Conservation (phyloP, 1,140 invertebrate species). For the Bursaphelenchus mucronatus region DNA sequence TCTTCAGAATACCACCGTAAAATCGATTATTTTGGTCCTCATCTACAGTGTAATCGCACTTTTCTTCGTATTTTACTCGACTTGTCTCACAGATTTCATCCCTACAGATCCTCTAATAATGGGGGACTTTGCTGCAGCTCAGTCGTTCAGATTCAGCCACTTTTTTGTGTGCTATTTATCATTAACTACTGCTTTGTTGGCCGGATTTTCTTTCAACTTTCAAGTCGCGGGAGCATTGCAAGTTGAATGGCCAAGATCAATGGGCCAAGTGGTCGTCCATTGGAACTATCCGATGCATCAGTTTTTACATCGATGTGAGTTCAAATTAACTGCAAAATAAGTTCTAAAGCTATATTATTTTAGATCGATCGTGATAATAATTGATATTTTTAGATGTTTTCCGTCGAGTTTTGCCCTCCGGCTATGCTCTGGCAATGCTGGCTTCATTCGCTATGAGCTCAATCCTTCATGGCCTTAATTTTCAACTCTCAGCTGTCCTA, state of each 20-base stretch:
- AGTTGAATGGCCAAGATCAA: conserved; percentile 36
- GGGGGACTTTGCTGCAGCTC: conserved; percentile 24
- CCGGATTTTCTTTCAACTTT: conserved; percentile 2
- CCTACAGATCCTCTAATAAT: conserved; percentile 4
- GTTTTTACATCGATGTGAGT: conserved; percentile 42
- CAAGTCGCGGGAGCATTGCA: conserved; percentile 21
- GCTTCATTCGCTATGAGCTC: conserved; percentile 28
- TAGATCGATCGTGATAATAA: not conserved
- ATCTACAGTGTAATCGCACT: not conserved
- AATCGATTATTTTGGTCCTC: not conserved
- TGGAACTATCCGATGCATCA: conserved; percentile 41
- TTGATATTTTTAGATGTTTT: conserved; percentile 31
- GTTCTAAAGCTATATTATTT: not conserved
- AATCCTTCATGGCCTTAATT: conserved; percentile 36
- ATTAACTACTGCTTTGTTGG: conserved; percentile 19
- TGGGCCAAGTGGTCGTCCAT: conserved; percentile 33
- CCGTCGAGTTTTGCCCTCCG: conserved; percentile 1
- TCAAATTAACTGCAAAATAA: not conserved
- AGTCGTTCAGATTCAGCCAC: conserved; percentile 39
- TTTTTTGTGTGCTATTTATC: conserved; percentile 39
- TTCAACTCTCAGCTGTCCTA: conserved; percentile 34
- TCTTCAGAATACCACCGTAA: conserved; percentile 19
- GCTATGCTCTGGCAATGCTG: conserved; percentile 20
- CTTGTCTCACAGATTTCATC: conserved; percentile 19
- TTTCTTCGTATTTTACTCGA: conserved; percentile 18